Conservation (phyloP, 2,888 invertebrate species). For the Pecten maximus region DNA sequence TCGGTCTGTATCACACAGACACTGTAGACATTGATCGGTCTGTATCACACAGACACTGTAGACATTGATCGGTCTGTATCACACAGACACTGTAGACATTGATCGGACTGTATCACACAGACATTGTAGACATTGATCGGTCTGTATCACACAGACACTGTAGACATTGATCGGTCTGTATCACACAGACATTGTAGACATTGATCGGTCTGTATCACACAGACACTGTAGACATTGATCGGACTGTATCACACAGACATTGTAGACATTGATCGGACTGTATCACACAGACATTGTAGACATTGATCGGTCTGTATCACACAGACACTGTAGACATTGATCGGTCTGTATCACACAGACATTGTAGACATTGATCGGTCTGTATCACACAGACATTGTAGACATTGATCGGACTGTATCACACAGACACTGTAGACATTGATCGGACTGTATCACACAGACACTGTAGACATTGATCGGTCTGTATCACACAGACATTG, state of each 20-base stretch:
- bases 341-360: not conserved
- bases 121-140: too few species aligned
- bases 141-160: not conserved
- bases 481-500: not conserved
- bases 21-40: not conserved
- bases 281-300: too few species aligned
- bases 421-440: too few species aligned
- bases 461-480: too few species aligned
- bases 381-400: not conserved
- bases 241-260: not conserved
- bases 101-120: not conserved
- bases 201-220: not conserved
- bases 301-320: not conserved
- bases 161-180: not conserved
- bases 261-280: not conserved
- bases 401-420: not conserved
- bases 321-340: too few species aligned
- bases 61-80: not conserved
- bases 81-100: too few species aligned
- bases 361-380: not conserved
- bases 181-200: too few species aligned
- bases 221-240: too few species aligned
- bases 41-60: not conserved
- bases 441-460: not conserved
- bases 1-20: not conserved